These are phyloP conservation scores for Macroramphosus scolopax DNA, from an alignment of 2,797 vertebrate species.

Conservation along the genomic window DNA sequence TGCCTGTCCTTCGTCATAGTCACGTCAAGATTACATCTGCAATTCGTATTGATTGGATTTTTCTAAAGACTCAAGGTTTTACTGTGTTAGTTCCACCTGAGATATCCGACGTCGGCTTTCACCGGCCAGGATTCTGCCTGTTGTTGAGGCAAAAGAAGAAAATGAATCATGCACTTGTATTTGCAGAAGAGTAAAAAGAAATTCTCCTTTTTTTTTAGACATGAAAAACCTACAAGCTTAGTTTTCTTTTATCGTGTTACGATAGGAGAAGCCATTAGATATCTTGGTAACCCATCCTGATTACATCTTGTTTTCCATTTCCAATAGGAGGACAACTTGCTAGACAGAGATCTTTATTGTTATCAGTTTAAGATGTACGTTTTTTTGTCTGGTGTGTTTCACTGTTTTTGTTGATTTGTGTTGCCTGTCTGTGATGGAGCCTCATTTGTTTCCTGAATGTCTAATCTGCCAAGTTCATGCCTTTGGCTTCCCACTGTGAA, in stretches of 20 bases:
- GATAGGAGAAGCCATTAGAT: conserved; percentile 8
- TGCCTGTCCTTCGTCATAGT: conserved; percentile 62
- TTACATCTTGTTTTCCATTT: conserved; percentile 25
- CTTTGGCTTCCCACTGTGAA: conserved; percentile 85
- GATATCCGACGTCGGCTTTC: conserved; percentile 15
- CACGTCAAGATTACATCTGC: conserved; percentile 60
- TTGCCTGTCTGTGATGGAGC: conserved; percentile 61
- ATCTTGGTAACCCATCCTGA: conserved; percentile 8
- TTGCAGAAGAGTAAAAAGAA: neutral
- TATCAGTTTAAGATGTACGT: conserved; percentile 63
- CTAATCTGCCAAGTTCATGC: conserved; percentile 92
- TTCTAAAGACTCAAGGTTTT: conserved; percentile 25
- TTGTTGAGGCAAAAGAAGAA: neutral
- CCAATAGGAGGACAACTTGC: conserved; percentile 26
- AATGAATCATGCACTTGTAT: neutral
- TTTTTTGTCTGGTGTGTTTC: conserved; percentile 38
- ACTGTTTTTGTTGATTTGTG: conserved; percentile 58
- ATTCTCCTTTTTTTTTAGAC: conserved; percentile 4
- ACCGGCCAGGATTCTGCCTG: neutral
- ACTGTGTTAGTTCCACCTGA: conserved; percentile 14
- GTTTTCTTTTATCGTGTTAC: conserved; percentile 8
- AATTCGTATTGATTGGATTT: conserved; percentile 57
- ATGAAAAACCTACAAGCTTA: conserved; percentile 3
- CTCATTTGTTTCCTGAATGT: conserved; percentile 87
- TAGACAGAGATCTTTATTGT: conserved; percentile 54